These are phyloP conservation scores for Aphodius granarius DNA, from an alignment of 2,888 invertebrate species.

Conservation along the genomic window DNA sequence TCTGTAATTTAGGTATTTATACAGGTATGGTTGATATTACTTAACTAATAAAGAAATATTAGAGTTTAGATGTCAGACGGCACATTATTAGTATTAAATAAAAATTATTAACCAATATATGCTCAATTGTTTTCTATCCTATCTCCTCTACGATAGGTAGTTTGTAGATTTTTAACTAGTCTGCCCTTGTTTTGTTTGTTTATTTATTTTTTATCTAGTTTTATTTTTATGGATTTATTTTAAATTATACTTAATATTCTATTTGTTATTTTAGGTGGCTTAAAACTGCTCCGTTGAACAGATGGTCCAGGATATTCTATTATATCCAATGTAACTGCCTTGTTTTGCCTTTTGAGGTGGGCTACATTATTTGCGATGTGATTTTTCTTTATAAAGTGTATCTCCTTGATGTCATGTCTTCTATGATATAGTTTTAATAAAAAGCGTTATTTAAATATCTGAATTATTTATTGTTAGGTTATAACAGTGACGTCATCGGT, in stretches of 20 bases:
- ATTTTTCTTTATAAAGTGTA: not conserved
- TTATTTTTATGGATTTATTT: conserved; percentile 1
- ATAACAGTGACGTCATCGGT: no score
- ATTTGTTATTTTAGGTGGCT: conserved; percentile 41
- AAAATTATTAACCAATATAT: not conserved
- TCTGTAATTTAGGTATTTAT: conserved; percentile 3
- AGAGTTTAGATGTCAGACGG: not conserved
- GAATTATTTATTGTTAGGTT: not conserved
- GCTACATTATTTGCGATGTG: not conserved
- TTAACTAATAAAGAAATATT: not conserved
- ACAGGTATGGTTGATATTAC: not conserved
- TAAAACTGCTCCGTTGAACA: conserved; percentile 42
- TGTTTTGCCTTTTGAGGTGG: not conserved
- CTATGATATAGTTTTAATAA: not conserved
- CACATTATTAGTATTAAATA: not conserved
- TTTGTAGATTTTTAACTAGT: conserved; percentile 1
- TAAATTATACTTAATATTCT: conserved; percentile 21
- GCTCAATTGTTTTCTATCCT: conserved; percentile 6
- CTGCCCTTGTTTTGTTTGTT: not conserved
- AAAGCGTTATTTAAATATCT: not conserved
- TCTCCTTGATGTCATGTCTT: not conserved
- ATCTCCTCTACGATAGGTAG: not conserved
- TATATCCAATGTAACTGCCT: not conserved
- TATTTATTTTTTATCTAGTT: conserved; percentile 14
- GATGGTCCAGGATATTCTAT: conserved; percentile 13